A percentile compares a stretch with the other conserved stretches of the same genome.
Evolutionary conservation across 2,888 invertebrate species (phyloP).

Genomic region (Koerneria pararmatus): DNA sequence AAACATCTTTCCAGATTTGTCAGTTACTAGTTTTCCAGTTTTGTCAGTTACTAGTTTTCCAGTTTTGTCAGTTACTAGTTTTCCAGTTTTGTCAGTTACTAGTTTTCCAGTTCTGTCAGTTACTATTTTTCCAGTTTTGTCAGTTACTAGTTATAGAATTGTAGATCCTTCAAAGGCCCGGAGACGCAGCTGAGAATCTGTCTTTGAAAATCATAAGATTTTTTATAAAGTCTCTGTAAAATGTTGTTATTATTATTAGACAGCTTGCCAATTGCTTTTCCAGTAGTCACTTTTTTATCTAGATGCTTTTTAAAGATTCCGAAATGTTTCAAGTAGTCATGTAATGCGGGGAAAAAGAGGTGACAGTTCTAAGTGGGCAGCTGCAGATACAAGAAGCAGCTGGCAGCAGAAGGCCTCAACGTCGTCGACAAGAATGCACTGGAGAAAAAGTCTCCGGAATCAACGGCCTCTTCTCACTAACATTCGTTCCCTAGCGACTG

Average conservation of each 20-base stretch:
- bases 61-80: no score
- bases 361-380: no score
- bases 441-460: constrained; percentile 33
- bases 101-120: no score
- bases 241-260: not conserved
- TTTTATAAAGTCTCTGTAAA: no score
- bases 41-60: not conserved
- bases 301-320: not conserved
- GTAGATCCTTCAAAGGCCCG: no score
- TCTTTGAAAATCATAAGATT: no score
- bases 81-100: no score
- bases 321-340: not conserved
- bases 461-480: not conserved
- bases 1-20: no score
- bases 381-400: constrained; percentile 44
- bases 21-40: constrained; percentile 10
- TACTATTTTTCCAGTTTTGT: no score
- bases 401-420: constrained; percentile 43
- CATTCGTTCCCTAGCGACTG: not conserved
- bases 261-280: not conserved
- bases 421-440: constrained; percentile 37
- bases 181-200: no score
- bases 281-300: not conserved
- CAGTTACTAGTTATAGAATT: no score
- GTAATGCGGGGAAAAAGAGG: no score